Base-by-base conservation (phyloP, 2,113 vertebrate species). In the Melospiza georgiana region DNA sequence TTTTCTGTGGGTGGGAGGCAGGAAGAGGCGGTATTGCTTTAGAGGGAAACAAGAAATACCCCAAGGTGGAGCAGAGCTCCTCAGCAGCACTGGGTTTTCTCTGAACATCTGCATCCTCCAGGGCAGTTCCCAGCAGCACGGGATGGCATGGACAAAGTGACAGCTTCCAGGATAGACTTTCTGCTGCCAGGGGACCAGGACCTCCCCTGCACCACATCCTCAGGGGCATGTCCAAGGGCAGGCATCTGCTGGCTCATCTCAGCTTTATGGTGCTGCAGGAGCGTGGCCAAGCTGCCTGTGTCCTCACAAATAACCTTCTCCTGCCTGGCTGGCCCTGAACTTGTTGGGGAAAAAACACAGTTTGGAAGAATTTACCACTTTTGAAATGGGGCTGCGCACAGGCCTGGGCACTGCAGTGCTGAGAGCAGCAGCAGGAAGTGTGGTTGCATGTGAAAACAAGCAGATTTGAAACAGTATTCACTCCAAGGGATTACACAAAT, bases 401-500 rank as follows among this genome's bases (percentile, higher is more conserved):
- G n/a, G 59, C 46, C 79, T 37, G 54, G 14, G 58, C 0, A 0
- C 52, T 68, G 58, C 74, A 92, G 76, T 31, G 80, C 89, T 89
- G 94, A 92, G 88, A 92, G 94, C 77, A 95, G 80, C 59, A 85
- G 93, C 86, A 91, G 93, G 89, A 97, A 95, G 93, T 66, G 73
- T 80, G 94, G 92, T 76, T 79, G 91, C 87, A 94, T 84, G 90
- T 80, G 87, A 96, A 94, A 96, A 96, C 94, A 95, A 95, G 83
- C 78, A 88, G 95, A 95, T 96, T 94, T 94, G 87, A 95, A 94
- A 82, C 87, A 94, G 37, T 69, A 39, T 94, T 94, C 89, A 77
- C 77, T 90, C 89, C 46, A 30, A 95, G 75, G 77, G 90, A 93
- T 94, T 94, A 92, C 63, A 92, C 95, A 95, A 97, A 96, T 96